Percentiles rank a stretch among this genome's conserved stretches.
phyloP scores from a whole-genome alignment of 2,113 vertebrate genomes.

The Notechis scutatus region DNA sequence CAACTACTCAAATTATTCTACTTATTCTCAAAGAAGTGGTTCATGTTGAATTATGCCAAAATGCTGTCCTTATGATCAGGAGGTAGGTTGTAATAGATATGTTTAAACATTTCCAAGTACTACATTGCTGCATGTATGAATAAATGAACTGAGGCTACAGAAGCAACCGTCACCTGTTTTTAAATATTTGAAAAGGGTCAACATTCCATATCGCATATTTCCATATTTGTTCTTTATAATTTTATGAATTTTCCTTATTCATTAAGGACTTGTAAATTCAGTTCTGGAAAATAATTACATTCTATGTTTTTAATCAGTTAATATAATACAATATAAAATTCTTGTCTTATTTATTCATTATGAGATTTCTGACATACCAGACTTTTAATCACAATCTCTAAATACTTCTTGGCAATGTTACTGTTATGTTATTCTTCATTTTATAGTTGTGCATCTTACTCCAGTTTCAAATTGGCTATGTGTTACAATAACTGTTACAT shows the following conservation, averaged over 20 bases:
- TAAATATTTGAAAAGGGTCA: neutral
- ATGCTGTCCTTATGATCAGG: neutral
- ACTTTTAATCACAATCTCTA: neutral
- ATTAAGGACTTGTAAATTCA: neutral
- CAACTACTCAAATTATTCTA: neutral
- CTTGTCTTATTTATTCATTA: neutral
- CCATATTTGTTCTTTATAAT: neutral
- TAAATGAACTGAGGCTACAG: neutral
- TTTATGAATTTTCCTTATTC: neutral
- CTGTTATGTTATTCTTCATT: neutral
- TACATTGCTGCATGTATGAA: neutral
- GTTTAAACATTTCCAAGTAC: neutral
- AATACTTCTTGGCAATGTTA: neutral
- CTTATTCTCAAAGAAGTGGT: neutral
- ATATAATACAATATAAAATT: neutral
- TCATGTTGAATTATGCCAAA: neutral
- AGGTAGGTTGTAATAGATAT: neutral
- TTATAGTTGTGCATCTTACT: neutral
- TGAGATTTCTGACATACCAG: neutral
- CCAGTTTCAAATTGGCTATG: neutral
- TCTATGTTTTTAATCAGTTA: neutral
- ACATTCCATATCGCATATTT: neutral
- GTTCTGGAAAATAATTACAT: neutral
- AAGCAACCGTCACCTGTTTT: neutral
- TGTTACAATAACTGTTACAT: neutral